Evolutionary conservation across 2,113 vertebrate species (phyloP).

Genomic region (Cyphomyrus discorhynchus): DNA sequence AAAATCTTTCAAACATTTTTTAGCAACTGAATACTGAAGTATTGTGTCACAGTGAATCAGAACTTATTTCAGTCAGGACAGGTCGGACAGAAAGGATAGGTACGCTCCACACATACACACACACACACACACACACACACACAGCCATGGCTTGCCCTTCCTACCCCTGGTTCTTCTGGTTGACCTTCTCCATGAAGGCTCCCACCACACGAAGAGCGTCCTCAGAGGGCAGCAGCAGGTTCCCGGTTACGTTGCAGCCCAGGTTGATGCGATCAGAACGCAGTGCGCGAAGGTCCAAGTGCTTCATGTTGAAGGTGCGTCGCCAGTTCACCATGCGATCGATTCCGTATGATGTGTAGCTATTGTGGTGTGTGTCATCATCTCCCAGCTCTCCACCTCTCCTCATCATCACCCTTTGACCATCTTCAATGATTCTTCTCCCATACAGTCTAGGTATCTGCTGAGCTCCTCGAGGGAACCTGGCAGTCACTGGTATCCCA

Average conservation of each 20-base stretch:
- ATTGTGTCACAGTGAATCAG: background rate
- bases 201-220: slow-evolving; percentile 67
- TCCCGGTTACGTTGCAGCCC: slow-evolving; percentile 78
- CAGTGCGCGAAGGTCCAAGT: slow-evolving; percentile 67
- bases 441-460: background rate
- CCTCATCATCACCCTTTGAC: background rate
- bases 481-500: background rate
- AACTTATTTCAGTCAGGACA: background rate
- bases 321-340: slow-evolving; percentile 76
- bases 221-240: slow-evolving; percentile 66
- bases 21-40: background rate
- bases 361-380: slow-evolving; percentile 48
- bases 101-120: background rate
- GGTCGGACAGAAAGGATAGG: background rate
- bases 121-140: background rate
- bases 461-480: background rate
- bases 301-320: slow-evolving; percentile 73
- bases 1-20: background rate
- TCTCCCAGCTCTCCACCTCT: slow-evolving; percentile 16
- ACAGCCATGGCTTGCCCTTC: slow-evolving; percentile 26
- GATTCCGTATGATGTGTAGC: slow-evolving; percentile 43
- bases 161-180: slow-evolving; percentile 71
- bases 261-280: slow-evolving; percentile 79
- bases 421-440: background rate
- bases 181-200: slow-evolving; percentile 73